A percentile compares a stretch with the other conserved stretches of the same genome.
Evolutionary conservation across 2,888 invertebrate species (phyloP).

Genomic region (Microctonus aethiopoides): DNA sequence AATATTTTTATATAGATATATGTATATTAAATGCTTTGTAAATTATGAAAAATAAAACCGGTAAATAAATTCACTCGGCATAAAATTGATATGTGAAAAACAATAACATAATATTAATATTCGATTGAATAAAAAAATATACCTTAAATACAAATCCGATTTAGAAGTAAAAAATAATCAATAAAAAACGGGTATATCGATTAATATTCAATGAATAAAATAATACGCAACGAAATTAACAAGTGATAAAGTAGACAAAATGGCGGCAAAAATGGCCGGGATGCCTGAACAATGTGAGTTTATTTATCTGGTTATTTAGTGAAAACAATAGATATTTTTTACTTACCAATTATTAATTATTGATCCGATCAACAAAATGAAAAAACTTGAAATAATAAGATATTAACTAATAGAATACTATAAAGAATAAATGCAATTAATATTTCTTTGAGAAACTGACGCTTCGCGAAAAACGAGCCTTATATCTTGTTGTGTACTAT

Average conservation of each 20-base stretch:
- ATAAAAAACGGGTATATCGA: not conserved
- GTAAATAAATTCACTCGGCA: not conserved
- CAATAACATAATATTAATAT: too few species aligned
- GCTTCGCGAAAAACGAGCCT: not conserved
- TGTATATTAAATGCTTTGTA: too few species aligned
- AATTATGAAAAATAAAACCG: too few species aligned
- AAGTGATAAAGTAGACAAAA: constrained; percentile 46
- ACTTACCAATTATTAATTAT: constrained; percentile 8
- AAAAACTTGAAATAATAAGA: not conserved
- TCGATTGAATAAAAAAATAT: too few species aligned
- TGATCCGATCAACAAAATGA: not conserved
- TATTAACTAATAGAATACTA: not conserved
- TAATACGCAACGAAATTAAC: constrained; percentile 16
- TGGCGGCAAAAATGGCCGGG: constrained; percentile 51
- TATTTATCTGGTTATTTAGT: constrained; percentile 3
- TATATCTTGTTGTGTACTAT: not conserved
- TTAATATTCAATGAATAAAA: not conserved
- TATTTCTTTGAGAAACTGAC: not conserved
- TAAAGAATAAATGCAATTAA: not conserved
- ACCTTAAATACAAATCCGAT: too few species aligned
- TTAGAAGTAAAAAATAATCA: too few species aligned
- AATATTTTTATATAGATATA: too few species aligned
- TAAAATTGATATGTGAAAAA: too few species aligned
- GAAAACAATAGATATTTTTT: not conserved
- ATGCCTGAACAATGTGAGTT: constrained; percentile 26